Evolutionary conservation across 2,113 vertebrate genomes (phyloP).

Genomic region (Odocoileus hemionus): DNA sequence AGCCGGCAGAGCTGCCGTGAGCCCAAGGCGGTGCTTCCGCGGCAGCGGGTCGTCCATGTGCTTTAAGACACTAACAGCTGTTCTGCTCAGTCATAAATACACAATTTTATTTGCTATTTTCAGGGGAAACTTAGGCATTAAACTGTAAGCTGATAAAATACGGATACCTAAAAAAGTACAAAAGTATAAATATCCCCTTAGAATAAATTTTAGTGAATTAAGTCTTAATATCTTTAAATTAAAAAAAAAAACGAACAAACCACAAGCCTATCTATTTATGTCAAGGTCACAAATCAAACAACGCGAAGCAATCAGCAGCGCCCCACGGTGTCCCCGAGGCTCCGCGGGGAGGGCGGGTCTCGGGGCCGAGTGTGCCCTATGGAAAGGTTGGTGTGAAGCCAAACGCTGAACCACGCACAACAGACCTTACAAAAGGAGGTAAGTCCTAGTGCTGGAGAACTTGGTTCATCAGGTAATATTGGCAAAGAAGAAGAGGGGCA

Average conservation of each 20-base stretch:
- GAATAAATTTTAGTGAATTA: slow-evolving; percentile 81
- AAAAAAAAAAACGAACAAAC: slow-evolving; percentile 75
- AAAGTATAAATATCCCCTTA: slow-evolving; percentile 84
- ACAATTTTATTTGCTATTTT: slow-evolving; percentile 74
- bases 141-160: slow-evolving; percentile 79
- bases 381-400: not conserved
- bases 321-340: slow-evolving; percentile 54
- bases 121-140: slow-evolving; percentile 75
- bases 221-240: slow-evolving; percentile 76
- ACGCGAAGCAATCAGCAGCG: slow-evolving; percentile 61
- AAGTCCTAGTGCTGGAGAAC: slow-evolving; percentile 48
- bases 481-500: slow-evolving; percentile 46
- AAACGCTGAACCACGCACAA: not conserved
- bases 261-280: slow-evolving; percentile 57
- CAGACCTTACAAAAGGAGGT: slow-evolving; percentile 40
- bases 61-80: slow-evolving; percentile 70
- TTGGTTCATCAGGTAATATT: slow-evolving; percentile 20
- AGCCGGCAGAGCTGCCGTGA: rapidly evolving
- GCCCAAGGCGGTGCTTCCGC: not conserved
- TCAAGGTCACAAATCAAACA: slow-evolving; percentile 53
- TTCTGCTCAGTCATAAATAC: slow-evolving; percentile 75
- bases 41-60: not conserved
- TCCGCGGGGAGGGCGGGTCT: not conserved
- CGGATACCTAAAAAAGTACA: slow-evolving; percentile 83
- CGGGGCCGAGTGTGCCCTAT: not conserved